phyloP scores from a whole-genome alignment of 2,888 invertebrate species.

The Opisthograptis luteolata region DNA sequence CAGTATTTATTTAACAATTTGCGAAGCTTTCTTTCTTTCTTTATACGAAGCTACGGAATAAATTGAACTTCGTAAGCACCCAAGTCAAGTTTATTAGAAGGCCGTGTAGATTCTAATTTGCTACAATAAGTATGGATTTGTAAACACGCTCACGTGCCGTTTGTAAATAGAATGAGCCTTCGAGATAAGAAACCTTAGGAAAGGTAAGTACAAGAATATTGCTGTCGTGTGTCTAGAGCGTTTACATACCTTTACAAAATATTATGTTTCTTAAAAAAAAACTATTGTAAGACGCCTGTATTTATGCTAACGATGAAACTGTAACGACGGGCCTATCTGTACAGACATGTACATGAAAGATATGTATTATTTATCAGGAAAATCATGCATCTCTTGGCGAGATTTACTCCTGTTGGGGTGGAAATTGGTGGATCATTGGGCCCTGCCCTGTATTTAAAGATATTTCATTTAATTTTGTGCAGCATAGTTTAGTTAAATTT shows the following conservation, averaged over 20 bases:
- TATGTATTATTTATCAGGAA: too few species aligned
- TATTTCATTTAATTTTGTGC: too few species aligned
- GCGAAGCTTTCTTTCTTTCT: background rate
- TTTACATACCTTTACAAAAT: slow-evolving; percentile 10
- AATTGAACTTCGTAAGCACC: background rate
- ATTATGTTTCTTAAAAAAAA: background rate
- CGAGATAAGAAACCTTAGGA: slow-evolving; percentile 37
- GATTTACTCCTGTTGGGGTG: too few species aligned
- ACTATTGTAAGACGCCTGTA: too few species aligned
- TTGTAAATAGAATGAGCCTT: slow-evolving; percentile 36
- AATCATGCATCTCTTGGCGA: too few species aligned
- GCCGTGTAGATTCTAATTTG: slow-evolving; percentile 4
- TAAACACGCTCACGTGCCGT: slow-evolving; percentile 21
- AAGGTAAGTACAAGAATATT: slow-evolving; percentile 31
- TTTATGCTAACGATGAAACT: too few species aligned
- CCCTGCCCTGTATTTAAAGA: too few species aligned
- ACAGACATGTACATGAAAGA: too few species aligned
- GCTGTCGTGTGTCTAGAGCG: slow-evolving; percentile 13
- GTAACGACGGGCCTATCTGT: too few species aligned
- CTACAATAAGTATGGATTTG: slow-evolving; percentile 21
- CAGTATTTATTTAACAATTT: too few species aligned
- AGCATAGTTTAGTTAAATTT: too few species aligned
- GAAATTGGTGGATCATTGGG: too few species aligned
- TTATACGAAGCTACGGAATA: background rate
- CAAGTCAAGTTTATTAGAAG: background rate